Base-by-base conservation (phyloP, 2,113 vertebrate genomes). In the Eira barbara region DNA sequence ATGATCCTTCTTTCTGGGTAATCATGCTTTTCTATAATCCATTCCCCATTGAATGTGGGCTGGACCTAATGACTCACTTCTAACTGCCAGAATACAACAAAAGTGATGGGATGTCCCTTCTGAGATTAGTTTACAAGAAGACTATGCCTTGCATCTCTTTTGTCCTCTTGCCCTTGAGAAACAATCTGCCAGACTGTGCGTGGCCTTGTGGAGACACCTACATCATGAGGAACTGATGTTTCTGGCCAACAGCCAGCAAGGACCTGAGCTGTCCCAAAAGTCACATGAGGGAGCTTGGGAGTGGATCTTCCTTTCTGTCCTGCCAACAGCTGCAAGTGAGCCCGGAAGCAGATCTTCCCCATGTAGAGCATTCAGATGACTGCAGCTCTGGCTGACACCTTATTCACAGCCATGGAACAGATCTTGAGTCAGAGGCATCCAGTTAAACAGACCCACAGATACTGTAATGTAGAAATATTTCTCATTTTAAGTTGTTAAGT, bases 381-480 rank as follows among this genome's bases (percentile, higher is more conserved):
- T 27, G 10, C 27, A 78, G n/a, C 27, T 85, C 45, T 83, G 91
- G 82, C 86, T 83, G 42, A 96, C 36, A 89, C 89, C 67, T 74
- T 91, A 73, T n/a, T 87, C 67, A n/a, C 8, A 83, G 84, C 49
- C 89, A 91, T 86, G 78, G 47, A 89, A 82, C 47, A 90, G 18
- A 96, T 52, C 65, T 0, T 36, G 67, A 82, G 59, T 92, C 57
- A 95, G 79, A 97, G 81, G 57, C 67, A 87, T 67, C 57, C 82
- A 96, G 63, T 59, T 93, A 73, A 89, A 87, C 15, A 57, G 86
- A 96, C 94, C 85, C 83, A 80, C 12, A 84, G 78, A 91, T 39
- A 73, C 36, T 82, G 23, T 52, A 34, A 57, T 31, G 10, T 14
- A 85, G 23, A 81, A 23, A 73, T 71, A 89, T 25, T 63, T 76